Conservation (phyloP, 2,113 vertebrate genomes). For the Larimichthys polyactis region DNA sequence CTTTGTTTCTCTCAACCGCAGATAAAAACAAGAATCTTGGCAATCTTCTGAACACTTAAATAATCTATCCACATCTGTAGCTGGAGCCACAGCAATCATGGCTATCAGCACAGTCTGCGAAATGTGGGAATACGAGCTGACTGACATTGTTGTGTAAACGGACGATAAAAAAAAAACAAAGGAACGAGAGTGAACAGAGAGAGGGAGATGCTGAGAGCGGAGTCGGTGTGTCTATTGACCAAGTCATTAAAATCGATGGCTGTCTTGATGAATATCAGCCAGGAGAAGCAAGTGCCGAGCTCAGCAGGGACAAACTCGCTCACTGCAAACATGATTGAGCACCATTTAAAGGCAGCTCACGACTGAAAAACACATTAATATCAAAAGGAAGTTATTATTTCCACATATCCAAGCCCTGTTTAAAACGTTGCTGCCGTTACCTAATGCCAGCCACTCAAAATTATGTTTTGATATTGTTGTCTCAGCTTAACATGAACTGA, state of each 20-base stretch:
- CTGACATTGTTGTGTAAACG: constrained; percentile 34
- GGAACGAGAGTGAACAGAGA: constrained; percentile 6
- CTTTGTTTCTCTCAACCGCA: constrained; percentile 34
- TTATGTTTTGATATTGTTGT: constrained; percentile 25
- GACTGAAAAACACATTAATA: constrained; percentile 35
- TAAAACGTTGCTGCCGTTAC: neutral
- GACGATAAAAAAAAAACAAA: neutral
- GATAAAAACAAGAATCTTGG: neutral
- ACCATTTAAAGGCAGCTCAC: constrained; percentile 43
- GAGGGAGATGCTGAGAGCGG: constrained; percentile 39
- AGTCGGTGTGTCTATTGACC: constrained; percentile 71
- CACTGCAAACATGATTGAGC: constrained; percentile 56
- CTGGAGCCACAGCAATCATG: neutral
- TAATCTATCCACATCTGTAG: constrained; percentile 22
- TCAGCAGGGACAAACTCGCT: constrained; percentile 51
- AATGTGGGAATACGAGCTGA: constrained; percentile 2
- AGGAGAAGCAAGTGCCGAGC: constrained; percentile 51
- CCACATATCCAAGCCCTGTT: neutral
- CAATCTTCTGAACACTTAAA: constrained; percentile 1
- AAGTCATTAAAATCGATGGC: constrained; percentile 75
- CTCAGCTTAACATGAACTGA: neutral
- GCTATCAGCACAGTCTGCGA: constrained; percentile 20
- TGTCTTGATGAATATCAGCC: constrained; percentile 74
- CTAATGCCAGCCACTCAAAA: neutral
- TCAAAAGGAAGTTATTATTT: constrained; percentile 43